Percentiles rank a stretch among this genome's conserved stretches.
Conservation (phyloP, 1,140 invertebrate species). For the Drosophila albomicans region DNA sequence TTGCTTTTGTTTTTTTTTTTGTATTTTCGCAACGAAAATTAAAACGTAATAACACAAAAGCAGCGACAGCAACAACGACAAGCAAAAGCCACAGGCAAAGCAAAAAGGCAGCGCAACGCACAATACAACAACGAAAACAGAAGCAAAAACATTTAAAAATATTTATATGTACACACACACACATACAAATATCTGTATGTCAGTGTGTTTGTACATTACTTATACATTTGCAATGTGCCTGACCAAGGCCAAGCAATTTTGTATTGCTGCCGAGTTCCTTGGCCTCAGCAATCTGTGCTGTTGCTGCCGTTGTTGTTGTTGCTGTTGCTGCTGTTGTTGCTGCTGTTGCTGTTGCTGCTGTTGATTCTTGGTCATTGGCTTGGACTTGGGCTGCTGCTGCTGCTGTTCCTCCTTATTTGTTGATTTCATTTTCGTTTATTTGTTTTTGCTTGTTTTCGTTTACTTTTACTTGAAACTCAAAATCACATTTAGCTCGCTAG, state of each 20-base stretch:
- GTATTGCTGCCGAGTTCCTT: constrained; percentile 79
- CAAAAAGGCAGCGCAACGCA: constrained; percentile 47
- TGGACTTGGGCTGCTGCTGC: constrained; percentile 47
- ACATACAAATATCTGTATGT: not conserved
- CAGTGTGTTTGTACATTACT: constrained; percentile 1
- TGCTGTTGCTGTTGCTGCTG: constrained; percentile 46
- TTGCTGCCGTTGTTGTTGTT: constrained; percentile 46
- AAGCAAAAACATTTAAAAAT: constrained; percentile 76
- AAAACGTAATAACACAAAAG: constrained; percentile 57
- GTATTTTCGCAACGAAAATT: constrained; percentile 71
- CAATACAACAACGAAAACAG: constrained; percentile 39
- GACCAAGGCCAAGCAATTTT: constrained; percentile 81
- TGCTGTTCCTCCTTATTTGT: constrained; percentile 72
- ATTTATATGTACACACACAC: constrained; percentile 61
- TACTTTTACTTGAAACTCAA: constrained; percentile 64
- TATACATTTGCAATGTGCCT: constrained; percentile 65
- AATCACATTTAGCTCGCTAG: constrained; percentile 39
- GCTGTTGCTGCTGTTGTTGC: constrained; percentile 34
- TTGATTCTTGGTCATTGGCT: constrained; percentile 82
- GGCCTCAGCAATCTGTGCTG: constrained; percentile 62
- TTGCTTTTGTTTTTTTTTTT: not conserved
- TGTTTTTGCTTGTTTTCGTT: constrained; percentile 71
- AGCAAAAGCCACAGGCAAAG: not conserved
- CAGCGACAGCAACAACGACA: not conserved
- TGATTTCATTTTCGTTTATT: constrained; percentile 80